Evolutionary conservation across 2,797 vertebrate genomes (phyloP).

Genomic region (Galagoides demidoff): DNA sequence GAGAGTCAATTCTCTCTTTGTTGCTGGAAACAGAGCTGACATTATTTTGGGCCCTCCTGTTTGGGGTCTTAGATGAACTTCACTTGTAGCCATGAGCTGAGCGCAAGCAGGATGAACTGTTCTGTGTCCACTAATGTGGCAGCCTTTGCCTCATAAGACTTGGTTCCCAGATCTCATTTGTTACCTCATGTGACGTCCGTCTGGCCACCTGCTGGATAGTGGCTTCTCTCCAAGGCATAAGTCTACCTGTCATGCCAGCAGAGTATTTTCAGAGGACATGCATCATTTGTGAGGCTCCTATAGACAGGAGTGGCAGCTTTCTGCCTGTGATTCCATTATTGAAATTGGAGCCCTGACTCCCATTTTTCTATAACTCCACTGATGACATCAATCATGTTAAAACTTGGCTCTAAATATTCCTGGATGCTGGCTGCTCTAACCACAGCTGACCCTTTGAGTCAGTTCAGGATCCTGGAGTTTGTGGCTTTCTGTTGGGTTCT

Average conservation of each 20-base stretch:
- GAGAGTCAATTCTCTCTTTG: conserved; percentile 62
- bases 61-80: conserved; percentile 48
- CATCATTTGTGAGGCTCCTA: background rate
- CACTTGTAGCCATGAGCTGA: background rate
- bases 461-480: background rate
- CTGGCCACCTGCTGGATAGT: conserved; percentile 12
- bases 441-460: background rate
- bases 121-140: background rate
- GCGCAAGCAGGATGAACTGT: background rate
- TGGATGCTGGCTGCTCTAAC: background rate
- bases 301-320: background rate
- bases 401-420: background rate
- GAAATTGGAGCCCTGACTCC: background rate
- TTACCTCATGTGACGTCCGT: background rate
- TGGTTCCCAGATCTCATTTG: conserved; percentile 20
- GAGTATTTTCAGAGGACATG: background rate
- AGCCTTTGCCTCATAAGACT: conserved; percentile 11
- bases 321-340: background rate
- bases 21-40: conserved; percentile 47
- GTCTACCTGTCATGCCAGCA: background rate
- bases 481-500: background rate
- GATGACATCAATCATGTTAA: background rate
- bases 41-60: conserved; percentile 45
- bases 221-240: background rate
- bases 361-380: background rate